Percentiles rank a stretch among this genome's conserved stretches.
phyloP scores from a whole-genome alignment of 2,113 vertebrate genomes.

The Salvelinus namaycush region DNA sequence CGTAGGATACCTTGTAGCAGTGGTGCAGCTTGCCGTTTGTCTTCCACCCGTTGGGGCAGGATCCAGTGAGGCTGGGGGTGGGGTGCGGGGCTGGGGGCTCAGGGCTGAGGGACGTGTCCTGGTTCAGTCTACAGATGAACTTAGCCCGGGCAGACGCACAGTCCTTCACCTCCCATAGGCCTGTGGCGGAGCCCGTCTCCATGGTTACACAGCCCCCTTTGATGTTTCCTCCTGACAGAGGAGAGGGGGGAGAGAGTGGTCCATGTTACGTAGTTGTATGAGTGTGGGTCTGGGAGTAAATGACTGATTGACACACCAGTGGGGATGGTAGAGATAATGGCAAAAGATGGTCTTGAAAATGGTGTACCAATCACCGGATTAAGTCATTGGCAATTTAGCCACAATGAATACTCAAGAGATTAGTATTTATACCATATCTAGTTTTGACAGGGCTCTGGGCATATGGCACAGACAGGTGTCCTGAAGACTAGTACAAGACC shows the following conservation, averaged over 20 bases:
- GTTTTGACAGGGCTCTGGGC: not conserved
- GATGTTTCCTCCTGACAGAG: slow-evolving; percentile 69
- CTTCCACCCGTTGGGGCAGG: slow-evolving; percentile 86
- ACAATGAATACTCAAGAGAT: no score
- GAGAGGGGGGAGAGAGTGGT: slow-evolving; percentile 12
- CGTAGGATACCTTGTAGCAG: slow-evolving; percentile 88
- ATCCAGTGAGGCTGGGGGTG: slow-evolving; percentile 83
- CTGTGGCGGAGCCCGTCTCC: slow-evolving; percentile 84
- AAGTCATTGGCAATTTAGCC: no score
- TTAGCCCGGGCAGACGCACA: slow-evolving; percentile 79
- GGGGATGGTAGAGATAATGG: not conserved
- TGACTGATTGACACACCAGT: not conserved
- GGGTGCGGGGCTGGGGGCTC: slow-evolving; percentile 80
- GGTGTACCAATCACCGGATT: no score
- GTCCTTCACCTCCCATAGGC: slow-evolving; percentile 88
- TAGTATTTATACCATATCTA: not conserved
- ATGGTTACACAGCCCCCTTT: slow-evolving; percentile 87
- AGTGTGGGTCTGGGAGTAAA: not conserved
- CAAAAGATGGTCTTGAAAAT: no score
- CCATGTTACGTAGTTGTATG: not conserved
- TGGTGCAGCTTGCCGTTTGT: slow-evolving; percentile 81
- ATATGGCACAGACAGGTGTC: not conserved
- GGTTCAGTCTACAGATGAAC: slow-evolving; percentile 91
- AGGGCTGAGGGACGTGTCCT: slow-evolving; percentile 80
- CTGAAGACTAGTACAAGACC: not conserved